These are phyloP conservation scores for Polydrusus tereticollis DNA, from an alignment of 2,888 invertebrate genomes.

Conservation along the genomic window DNA sequence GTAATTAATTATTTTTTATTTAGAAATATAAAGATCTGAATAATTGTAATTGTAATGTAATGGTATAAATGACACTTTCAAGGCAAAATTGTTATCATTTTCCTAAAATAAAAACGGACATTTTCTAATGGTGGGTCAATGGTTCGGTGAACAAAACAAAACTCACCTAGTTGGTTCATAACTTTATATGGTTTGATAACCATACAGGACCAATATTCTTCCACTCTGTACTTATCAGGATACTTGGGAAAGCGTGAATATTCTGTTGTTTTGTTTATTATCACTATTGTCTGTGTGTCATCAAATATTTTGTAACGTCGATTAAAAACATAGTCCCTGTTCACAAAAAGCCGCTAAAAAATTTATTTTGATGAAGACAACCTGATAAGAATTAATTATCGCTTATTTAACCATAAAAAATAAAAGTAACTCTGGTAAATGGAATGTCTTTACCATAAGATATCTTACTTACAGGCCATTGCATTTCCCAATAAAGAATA, in stretches of 20 bases:
- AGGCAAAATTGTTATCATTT: too few relatives aligned
- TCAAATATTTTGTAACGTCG: slow-evolving; percentile 75
- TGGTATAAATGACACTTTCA: too few relatives aligned
- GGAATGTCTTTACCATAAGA: not conserved
- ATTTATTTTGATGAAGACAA: too few relatives aligned
- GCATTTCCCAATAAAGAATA: slow-evolving; percentile 89
- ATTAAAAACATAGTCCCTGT: slow-evolving; percentile 89
- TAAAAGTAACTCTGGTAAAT: too few relatives aligned
- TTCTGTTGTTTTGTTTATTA: slow-evolving; percentile 77
- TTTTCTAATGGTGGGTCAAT: too few relatives aligned
- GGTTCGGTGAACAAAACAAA: not conserved
- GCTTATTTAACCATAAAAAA: too few relatives aligned
- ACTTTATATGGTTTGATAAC: slow-evolving; percentile 80
- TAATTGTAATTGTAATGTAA: too few relatives aligned
- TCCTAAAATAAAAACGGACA: too few relatives aligned
- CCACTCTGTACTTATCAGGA: slow-evolving; percentile 78
- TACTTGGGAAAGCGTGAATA: slow-evolving; percentile 79
- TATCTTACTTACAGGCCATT: slow-evolving; percentile 80
- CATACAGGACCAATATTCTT: slow-evolving; percentile 89
- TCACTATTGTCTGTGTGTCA: slow-evolving; percentile 70
- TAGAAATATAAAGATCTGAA: too few relatives aligned
- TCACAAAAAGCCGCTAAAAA: slow-evolving; percentile 82
- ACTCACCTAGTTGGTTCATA: slow-evolving; percentile 72
- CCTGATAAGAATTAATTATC: too few relatives aligned
- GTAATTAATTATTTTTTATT: too few relatives aligned